Percentiles rank a stretch among this genome's conserved stretches.
Conservation (phyloP, 2,888 invertebrate genomes). For the Tipula vernalis region DNA sequence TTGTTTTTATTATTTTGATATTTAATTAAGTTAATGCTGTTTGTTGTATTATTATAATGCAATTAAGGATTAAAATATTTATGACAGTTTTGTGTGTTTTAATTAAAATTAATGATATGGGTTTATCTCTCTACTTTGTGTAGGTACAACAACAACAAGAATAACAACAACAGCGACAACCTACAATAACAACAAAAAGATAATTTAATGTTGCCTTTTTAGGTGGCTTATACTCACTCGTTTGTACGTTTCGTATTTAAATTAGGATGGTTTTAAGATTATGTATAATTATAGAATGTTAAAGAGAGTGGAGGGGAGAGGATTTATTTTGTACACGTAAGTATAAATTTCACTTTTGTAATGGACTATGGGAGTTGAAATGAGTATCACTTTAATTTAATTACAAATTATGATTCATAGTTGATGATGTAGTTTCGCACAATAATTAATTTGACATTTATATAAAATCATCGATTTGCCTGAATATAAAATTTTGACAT, state of each 20-base stretch:
- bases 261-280: neutral
- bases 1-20: neutral
- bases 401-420: neutral
- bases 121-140: neutral
- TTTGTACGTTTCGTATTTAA: neutral
- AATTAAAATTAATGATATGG: slow-evolving; percentile 4
- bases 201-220: neutral
- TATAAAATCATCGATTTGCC: too few species aligned
- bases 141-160: neutral
- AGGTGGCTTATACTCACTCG: neutral
- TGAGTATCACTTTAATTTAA: neutral
- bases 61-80: slow-evolving; percentile 4
- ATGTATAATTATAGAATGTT: neutral
- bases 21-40: slow-evolving; percentile 4
- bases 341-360: neutral
- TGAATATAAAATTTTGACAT: neutral
- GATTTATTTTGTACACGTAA: neutral
- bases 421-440: neutral
- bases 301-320: neutral
- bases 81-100: slow-evolving; percentile 4
- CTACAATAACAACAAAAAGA: neutral
- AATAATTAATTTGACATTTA: too few species aligned
- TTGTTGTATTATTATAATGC: slow-evolving; percentile 4
- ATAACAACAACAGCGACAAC: neutral
- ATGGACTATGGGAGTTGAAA: neutral